Conservation (phyloP, 2,888 invertebrate genomes). For the Lasioglossum oenotherae region DNA sequence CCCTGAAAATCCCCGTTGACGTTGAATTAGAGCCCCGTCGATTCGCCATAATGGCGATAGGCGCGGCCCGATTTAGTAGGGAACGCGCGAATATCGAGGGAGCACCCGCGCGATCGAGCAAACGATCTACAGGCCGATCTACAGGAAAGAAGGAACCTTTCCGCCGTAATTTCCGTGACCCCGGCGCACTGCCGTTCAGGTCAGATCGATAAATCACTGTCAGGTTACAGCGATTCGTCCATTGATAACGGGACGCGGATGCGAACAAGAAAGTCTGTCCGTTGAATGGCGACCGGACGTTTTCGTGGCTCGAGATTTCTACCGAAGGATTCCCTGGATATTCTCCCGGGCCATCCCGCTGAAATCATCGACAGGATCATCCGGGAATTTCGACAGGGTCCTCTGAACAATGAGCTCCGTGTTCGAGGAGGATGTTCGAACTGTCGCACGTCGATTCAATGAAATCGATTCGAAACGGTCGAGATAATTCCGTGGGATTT, state of each 20-base stretch:
- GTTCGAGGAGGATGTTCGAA: neutral
- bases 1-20: slow-evolving; percentile 49
- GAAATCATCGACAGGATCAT: neutral
- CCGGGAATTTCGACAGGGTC: neutral
- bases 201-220: slow-evolving; percentile 69
- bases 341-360: neutral
- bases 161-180: slow-evolving; percentile 62
- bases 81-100: slow-evolving; percentile 27
- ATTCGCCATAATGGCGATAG: slow-evolving; percentile 49
- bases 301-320: slow-evolving; percentile 39
- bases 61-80: slow-evolving; percentile 44
- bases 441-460: neutral
- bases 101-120: slow-evolving; percentile 7
- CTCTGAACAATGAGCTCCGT: slow-evolving; percentile 4
- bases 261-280: slow-evolving; percentile 54
- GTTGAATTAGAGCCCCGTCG: slow-evolving; percentile 54
- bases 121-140: slow-evolving; percentile 15
- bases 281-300: slow-evolving; percentile 41
- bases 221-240: slow-evolving; percentile 64
- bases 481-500: neutral
- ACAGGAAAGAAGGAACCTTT: slow-evolving; percentile 49
- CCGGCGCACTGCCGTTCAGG: slow-evolving; percentile 47
- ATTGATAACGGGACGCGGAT: slow-evolving; percentile 64
- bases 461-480: neutral
- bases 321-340: slow-evolving; percentile 26